phyloP scores from a whole-genome alignment of 2,888 invertebrate species.

The Iphiclides podalirius region DNA sequence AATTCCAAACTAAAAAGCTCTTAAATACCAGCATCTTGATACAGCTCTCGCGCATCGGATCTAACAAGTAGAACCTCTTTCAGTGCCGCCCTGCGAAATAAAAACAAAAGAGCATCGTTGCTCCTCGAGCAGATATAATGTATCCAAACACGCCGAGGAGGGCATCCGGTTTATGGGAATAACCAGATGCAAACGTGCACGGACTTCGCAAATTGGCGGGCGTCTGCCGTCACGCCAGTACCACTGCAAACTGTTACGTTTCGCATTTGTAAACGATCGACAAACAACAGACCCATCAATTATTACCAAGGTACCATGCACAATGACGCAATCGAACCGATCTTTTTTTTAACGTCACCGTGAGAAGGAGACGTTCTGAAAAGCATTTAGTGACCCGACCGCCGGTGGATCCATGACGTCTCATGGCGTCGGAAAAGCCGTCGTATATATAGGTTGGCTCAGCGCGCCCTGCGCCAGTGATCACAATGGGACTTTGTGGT shows the following conservation, averaged over 20 bases:
- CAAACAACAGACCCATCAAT: conserved; percentile 24
- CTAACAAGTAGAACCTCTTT: no score
- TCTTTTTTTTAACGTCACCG: conserved; percentile 47
- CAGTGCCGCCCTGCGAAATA: not conserved
- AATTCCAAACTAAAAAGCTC: no score
- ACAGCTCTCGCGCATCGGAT: no score
- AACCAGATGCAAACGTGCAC: conserved; percentile 57
- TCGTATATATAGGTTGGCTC: conserved; percentile 69
- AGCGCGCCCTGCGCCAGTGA: conserved; percentile 63
- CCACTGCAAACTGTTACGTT: conserved; percentile 14
- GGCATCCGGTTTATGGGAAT: conserved; percentile 66
- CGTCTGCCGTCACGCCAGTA: conserved; percentile 33
- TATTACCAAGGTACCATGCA: conserved; percentile 3
- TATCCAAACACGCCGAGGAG: conserved; percentile 36
- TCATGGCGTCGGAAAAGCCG: conserved; percentile 49
- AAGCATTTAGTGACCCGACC: conserved; percentile 29
- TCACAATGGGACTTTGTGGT: conserved; percentile 63
- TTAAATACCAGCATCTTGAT: no score
- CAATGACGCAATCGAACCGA: not conserved
- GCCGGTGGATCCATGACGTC: conserved; percentile 43
- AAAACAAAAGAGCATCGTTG: conserved; percentile 24
- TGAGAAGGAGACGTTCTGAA: conserved; percentile 40
- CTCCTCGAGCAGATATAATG: conserved; percentile 12
- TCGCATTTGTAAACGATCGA: conserved; percentile 3
- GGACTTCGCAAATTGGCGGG: conserved; percentile 50